These are phyloP conservation scores for Trichopoda pennipes DNA, from an alignment of 2,888 invertebrate genomes.

Conservation along the genomic window DNA sequence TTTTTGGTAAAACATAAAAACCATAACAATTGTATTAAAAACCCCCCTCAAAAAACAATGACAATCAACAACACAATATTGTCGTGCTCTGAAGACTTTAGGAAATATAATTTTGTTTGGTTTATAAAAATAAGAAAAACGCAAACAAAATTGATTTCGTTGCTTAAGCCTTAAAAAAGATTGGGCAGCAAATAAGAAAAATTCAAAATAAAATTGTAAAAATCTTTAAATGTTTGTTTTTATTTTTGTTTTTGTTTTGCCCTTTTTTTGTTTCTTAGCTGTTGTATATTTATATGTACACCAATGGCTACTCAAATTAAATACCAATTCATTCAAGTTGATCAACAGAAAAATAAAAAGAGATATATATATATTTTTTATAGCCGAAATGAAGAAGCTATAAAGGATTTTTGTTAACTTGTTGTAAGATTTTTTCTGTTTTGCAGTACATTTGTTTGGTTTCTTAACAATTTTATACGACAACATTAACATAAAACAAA, in stretches of 20 bases:
- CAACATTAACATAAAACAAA: conserved; percentile 81
- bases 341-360: conserved; percentile 37
- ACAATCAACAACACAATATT: conserved; percentile 66
- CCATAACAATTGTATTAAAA: conserved; percentile 69
- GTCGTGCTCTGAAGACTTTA: conserved; percentile 61
- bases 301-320: conserved; percentile 78
- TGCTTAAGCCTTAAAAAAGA: conserved; percentile 7
- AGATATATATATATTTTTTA: background rate
- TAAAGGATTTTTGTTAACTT: conserved; percentile 62
- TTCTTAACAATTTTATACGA: conserved; percentile 59
- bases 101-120: conserved; percentile 48
- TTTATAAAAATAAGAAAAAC: conserved; percentile 9
- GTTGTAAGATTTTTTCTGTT: conserved; percentile 38
- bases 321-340: conserved; percentile 80
- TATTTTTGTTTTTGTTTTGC: background rate
- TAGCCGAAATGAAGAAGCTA: conserved; percentile 47
- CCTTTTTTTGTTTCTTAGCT: background rate
- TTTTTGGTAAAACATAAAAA: conserved; percentile 59
- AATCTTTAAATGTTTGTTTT: conserved; percentile 58
- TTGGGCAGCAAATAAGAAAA: background rate
- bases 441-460: conserved; percentile 46
- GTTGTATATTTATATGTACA: conserved; percentile 19
- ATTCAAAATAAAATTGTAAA: conserved; percentile 49
- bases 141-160: conserved; percentile 53
- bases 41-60: conserved; percentile 54